Evolutionary conservation across 2,888 invertebrate species (phyloP).

Genomic region (Andricus curvator): DNA sequence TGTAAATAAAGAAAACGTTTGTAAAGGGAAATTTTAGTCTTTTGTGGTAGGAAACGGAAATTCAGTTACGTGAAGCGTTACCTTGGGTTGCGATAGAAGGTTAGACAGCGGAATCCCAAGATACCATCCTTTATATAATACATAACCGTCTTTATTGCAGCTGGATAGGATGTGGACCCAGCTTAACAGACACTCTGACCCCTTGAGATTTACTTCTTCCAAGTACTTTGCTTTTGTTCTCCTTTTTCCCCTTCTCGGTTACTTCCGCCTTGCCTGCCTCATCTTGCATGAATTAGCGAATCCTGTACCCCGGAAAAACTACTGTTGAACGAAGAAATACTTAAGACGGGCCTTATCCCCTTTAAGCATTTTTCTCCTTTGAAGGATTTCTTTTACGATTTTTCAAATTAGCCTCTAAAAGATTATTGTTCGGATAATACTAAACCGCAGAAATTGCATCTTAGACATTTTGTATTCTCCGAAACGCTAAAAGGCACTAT

Average conservation of each 20-base stretch:
- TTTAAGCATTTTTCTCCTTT: neutral
- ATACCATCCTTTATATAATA: slow-evolving; percentile 26
- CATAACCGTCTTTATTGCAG: slow-evolving; percentile 37
- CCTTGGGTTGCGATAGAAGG: slow-evolving; percentile 17
- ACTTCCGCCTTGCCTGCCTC: neutral
- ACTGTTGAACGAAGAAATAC: neutral
- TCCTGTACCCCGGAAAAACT: neutral
- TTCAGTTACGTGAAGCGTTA: slow-evolving; percentile 21
- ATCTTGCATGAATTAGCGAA: slow-evolving; percentile 28
- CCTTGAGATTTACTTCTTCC: slow-evolving; percentile 34
- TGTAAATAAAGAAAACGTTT: neutral
- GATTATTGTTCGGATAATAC: neutral
- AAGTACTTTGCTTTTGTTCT: slow-evolving; percentile 12
- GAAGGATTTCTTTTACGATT: neutral
- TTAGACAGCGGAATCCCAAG: slow-evolving; percentile 23
- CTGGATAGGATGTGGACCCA: slow-evolving; percentile 16
- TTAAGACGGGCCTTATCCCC: neutral
- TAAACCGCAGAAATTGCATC: neutral
- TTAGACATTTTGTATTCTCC: neutral
- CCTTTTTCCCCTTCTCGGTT: neutral
- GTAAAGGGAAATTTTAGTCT: neutral
- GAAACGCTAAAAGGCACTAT: too few species aligned
- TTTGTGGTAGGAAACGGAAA: slow-evolving; percentile 17
- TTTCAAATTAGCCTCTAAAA: neutral
- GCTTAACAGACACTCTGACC: slow-evolving; percentile 33